Percentiles rank a stretch among this genome's conserved stretches.
These are phyloP conservation scores for Saxidomus purpurata DNA, from an alignment of 1,140 invertebrate genomes.

Conservation along the genomic window DNA sequence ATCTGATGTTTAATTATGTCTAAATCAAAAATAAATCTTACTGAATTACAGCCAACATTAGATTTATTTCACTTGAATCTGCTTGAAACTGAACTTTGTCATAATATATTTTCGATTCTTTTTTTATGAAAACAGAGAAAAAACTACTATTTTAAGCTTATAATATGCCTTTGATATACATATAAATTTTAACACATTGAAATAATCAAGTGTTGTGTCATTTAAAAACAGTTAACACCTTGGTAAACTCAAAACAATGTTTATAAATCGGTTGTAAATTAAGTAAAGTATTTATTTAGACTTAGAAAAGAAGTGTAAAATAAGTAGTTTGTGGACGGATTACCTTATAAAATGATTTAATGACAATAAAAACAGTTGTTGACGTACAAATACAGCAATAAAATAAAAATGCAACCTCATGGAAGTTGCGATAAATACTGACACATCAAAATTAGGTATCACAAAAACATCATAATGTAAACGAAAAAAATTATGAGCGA, in stretches of 20 bases:
- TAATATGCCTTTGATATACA: no score
- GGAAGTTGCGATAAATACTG: not conserved
- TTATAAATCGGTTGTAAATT: not conserved
- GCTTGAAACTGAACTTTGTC: no score
- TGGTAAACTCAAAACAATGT: not conserved
- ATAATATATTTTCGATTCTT: no score
- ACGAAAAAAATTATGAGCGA: not conserved
- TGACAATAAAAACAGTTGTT: not conserved
- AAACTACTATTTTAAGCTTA: no score
- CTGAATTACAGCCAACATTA: no score
- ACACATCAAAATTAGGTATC: not conserved
- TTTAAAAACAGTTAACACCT: not conserved
- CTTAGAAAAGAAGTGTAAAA: not conserved
- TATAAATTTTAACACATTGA: no score
- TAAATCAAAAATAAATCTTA: no score
- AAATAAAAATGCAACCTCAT: not conserved
- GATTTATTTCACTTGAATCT: no score
- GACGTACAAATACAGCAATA: not conserved
- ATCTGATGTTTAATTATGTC: no score
- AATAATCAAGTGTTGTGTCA: not conserved
- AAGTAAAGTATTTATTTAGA: not conserved
- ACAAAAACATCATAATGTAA: not conserved
- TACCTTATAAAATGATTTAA: not conserved
- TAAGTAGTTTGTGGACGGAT: not conserved
- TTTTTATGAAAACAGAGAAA: no score